Base-by-base conservation (phyloP, 2,888 invertebrate genomes). In the Hydroisotoma schaefferi region DNA sequence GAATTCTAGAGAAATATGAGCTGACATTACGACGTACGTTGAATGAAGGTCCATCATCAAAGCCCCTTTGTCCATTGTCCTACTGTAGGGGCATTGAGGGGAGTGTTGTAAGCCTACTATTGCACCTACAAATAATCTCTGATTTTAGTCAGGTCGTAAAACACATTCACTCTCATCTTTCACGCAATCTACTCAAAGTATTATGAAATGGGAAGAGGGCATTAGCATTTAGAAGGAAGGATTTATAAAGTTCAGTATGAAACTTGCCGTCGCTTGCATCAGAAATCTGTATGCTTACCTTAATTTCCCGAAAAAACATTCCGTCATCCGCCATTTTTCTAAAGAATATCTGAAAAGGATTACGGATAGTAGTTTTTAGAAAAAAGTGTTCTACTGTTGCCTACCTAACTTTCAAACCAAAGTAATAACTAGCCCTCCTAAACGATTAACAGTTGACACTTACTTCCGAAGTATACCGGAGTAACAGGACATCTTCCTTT, bases 41-140 rank as follows among this genome's bases (percentile, higher is more conserved):
- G 60, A 38, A 48, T 51, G 63, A 57, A 28, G 61, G 63, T 67
- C 67, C 67, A 65, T 61, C 37, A 44, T 55, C 63, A 61, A 64
- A 70, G 59, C 61, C 65, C 64, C 64, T 55, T 56, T 57, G 59
- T 57, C 56, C 57, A 54, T 53, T 59, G 59, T 57, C 55, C 55
- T 37, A 53, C 61, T 60, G 64, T 58, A 59, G 60, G 60, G 65
- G 64, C 66, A 62, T 59, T 67, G 61, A 61, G 55, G 66, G 63
- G 65, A 59, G 59, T 59, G 63, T 55, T 40, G 63, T 56, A 63
- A 57, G 67, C 65, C 69, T 69, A 69, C 61, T 67, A 63, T 58
- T 63, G 59, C 40, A 64, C 69, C 71, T 71, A 71, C 55, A 71
- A 71, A 71, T 69, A 69, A 63, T 71, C 67, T 64, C 69, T 61